These are phyloP conservation scores for Lasioglossum leucozonium DNA, from an alignment of 2,888 invertebrate species.

Conservation along the genomic window DNA sequence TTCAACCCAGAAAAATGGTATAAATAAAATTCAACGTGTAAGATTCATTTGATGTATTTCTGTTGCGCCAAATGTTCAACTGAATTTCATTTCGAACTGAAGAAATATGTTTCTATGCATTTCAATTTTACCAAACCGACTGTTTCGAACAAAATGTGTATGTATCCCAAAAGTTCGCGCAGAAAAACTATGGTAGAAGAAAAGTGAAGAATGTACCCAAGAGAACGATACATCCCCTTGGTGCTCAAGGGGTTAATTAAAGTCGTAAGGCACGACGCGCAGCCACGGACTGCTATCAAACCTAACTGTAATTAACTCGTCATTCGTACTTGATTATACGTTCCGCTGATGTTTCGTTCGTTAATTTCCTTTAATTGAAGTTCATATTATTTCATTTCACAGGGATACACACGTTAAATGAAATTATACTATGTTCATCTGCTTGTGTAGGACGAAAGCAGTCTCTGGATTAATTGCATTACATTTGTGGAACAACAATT, in stretches of 20 bases:
- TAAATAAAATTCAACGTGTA: no score
- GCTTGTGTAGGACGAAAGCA: background rate
- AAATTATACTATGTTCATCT: background rate
- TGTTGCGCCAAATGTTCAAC: no score
- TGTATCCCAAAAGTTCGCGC: background rate
- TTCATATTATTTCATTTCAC: background rate
- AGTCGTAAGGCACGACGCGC: background rate
- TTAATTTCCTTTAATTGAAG: background rate
- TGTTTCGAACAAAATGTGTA: background rate
- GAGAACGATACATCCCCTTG: background rate
- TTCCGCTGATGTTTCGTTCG: no score
- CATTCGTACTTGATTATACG: background rate
- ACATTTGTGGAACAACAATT: no score
- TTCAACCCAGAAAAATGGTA: no score
- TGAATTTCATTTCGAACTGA: no score
- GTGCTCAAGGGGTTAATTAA: conserved; percentile 16
- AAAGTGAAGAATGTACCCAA: conserved; percentile 12
- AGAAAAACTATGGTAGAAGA: background rate
- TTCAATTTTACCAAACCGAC: background rate
- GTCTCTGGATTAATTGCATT: background rate
- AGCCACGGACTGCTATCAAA: background rate
- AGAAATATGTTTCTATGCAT: background rate
- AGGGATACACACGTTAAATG: background rate
- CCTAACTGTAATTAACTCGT: conserved; percentile 2
- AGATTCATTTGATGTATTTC: no score